Evolutionary conservation across 2,888 invertebrate species (phyloP), one percentile per base, ranked within the genome.

Genomic region (Tubulanus polymorphus): DNA sequence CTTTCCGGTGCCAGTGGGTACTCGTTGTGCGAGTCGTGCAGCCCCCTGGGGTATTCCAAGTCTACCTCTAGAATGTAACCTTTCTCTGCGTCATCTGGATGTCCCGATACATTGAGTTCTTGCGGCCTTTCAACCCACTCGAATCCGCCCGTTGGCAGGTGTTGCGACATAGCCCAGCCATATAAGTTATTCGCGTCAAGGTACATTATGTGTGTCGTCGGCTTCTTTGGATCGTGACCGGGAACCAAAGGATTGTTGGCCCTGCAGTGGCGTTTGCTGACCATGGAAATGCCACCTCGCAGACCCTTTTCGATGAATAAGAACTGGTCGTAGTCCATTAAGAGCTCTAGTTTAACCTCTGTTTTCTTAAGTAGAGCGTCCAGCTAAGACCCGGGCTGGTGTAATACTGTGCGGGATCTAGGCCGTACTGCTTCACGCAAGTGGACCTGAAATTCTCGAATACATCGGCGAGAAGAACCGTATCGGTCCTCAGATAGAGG

Each of bases 11-110:
- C 63, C 1, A 71, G 59, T 3, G 74, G 71, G 53, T 71, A 69
- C 55, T 71, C 70, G 56, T 66, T 68, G 50, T 72, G 79, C 6
- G 37, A 6, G 41, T 73, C 67, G 55, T 80, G 79, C 29, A 78
- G 55, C 18, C 67, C 53, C 18, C 64, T 20, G 3, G 79, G 78
- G 63, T 81, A 80, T 29, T 73, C 66, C 27, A 81, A 55, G 57
- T 81, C 79, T 3, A 81, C 78, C 59, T 81, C 76, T 2, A 80
- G 61, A 28, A 80, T 70, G 55, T 73, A 78, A 0, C 74, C 76
- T 18, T 49, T 12, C 15, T 23, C 26, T 3, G 35, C 27, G 10
- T 28, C 48, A 1, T 23, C 20, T n/a, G 37, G 47, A 37, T 52
- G 52, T n/a, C n/a, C 23, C 27, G 6, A 18, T 3, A 52, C 46